Evolutionary conservation across 2,113 vertebrate species (phyloP).

Genomic region (Rhagologus leucostigma): DNA sequence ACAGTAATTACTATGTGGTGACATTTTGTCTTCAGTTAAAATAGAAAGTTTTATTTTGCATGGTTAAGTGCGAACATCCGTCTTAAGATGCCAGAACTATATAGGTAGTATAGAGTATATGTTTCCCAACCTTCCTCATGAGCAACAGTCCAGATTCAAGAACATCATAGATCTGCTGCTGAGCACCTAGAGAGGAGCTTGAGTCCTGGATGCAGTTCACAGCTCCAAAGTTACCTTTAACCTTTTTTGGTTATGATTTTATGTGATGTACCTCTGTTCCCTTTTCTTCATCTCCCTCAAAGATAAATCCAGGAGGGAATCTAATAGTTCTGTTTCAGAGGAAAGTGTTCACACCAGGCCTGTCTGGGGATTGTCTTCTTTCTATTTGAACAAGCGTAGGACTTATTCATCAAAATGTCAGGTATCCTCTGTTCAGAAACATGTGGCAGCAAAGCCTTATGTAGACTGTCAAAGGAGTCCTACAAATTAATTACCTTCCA

Average conservation of each 20-base stretch:
- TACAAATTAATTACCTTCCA: background rate
- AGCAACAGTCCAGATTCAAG: background rate
- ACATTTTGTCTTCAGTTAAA: background rate
- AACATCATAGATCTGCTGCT: background rate
- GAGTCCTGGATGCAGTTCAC: background rate
- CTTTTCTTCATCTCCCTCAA: background rate
- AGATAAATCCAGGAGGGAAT: background rate
- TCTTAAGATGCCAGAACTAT: background rate
- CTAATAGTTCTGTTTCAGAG: background rate
- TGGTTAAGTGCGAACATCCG: background rate
- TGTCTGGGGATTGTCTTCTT: background rate
- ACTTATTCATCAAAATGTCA: background rate
- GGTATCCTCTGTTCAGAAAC: background rate
- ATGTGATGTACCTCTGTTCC: background rate
- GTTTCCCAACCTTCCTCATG: background rate
- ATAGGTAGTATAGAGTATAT: background rate
- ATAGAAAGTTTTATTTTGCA: background rate
- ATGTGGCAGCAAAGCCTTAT: background rate
- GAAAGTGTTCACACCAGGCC: background rate
- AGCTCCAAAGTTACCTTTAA: background rate
- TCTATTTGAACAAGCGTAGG: background rate
- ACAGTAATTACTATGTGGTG: background rate
- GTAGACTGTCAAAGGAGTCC: background rate
- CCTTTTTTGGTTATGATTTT: background rate
- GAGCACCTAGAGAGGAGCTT: background rate